phyloP scores from a whole-genome alignment of 2,888 invertebrate species.

The Torymus auratus region DNA sequence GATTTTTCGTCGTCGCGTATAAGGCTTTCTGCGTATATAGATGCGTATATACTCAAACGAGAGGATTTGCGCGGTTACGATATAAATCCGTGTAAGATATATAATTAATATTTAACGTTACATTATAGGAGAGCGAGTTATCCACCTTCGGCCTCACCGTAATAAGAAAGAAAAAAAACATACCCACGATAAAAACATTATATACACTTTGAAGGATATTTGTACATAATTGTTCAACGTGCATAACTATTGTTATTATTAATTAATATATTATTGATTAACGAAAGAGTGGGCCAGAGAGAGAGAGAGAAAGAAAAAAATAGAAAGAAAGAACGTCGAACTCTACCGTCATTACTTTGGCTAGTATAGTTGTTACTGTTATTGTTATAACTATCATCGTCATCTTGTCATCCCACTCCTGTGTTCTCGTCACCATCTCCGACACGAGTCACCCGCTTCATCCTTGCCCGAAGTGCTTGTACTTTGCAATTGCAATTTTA shows the following conservation, averaged over 20 bases:
- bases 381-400: conserved; percentile 53
- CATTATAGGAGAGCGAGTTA: conserved; percentile 45
- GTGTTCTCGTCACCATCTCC: conserved; percentile 49
- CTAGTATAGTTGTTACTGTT: conserved; percentile 56
- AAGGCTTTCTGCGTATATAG: conserved; percentile 39
- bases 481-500: background rate
- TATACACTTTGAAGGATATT: conserved; percentile 45
- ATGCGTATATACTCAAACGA: conserved; percentile 13
- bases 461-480: conserved; percentile 33
- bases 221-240: conserved; percentile 58
- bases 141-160: conserved; percentile 56
- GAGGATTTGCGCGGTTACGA: background rate
- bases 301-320: conserved; percentile 1
- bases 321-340: conserved; percentile 22
- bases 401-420: conserved; percentile 39
- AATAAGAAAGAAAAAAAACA: conserved; percentile 1
- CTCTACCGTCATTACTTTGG: conserved; percentile 46
- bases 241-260: conserved; percentile 52
- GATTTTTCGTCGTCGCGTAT: conserved; percentile 46
- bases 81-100: conserved; percentile 32
- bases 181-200: conserved; percentile 15
- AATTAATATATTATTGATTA: conserved; percentile 44
- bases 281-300: background rate
- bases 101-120: conserved; percentile 13
- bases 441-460: conserved; percentile 17